Base-by-base conservation (phyloP, 2,797 vertebrate genomes). In the Peromyscus aztecus region DNA sequence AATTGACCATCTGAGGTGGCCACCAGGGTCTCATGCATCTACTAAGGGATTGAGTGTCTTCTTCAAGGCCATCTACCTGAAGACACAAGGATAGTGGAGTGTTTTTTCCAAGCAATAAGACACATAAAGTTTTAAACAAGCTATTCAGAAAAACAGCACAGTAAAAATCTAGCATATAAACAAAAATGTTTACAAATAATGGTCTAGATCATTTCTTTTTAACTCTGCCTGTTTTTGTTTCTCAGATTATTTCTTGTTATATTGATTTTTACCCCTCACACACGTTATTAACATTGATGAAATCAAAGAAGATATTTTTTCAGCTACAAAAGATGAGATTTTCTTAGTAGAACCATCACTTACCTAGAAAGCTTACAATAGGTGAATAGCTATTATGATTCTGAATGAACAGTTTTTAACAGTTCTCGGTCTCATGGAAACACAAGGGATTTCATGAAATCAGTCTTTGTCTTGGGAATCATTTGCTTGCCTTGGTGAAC, bases 151-250 rank as follows among this genome's bases (percentile, higher is more conserved):
- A 37, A 17, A 85, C 71, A 43, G 4, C 0, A 87, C 1, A 1
- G 27, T 59, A 43, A 49, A 80, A 96, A 92, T 69, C 52, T 3
- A 89, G 6, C 5, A 76, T 37, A 55, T 83, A 90, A 84, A 88
- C 92, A 85, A 91, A 92, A 94, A 73, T 87, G 75, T 17, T 92
- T 1, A 0, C 37, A 92, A 65, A 55, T 9, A 94, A 34, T 13
- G 65, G 13, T 85, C 27, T 4, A 7, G 34, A 65, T 83, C 2
- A 90, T 94, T 95, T 95, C 21, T 23, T 94, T 93, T 92, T 95
- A 93, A 73, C 61, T 89, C 9, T 31, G 63, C 87, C 61, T 90
- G 1, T n/a, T 90, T 90, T 89, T 91, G 27, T 57, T 91, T 96
- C 76, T 86, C 31, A 73, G 9, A 17, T 40, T 76, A 24, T 86